Evolutionary conservation across 2,888 invertebrate species (phyloP).

Genomic region (Athetis lepigone): DNA sequence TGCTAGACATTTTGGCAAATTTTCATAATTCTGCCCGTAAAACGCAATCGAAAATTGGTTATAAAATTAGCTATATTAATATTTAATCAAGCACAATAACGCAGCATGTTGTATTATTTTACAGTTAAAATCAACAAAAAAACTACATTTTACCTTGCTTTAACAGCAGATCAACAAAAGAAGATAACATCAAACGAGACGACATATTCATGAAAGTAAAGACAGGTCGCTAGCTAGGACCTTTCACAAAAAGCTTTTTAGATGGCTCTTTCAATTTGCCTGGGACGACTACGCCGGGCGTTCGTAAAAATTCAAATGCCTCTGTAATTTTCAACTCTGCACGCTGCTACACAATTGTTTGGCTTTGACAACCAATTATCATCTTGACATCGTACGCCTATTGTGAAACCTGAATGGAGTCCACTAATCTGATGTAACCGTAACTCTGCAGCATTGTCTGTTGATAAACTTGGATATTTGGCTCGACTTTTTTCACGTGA

Average conservation of each 20-base stretch:
- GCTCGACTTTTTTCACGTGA: slow-evolving; percentile 54
- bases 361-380: slow-evolving; percentile 73
- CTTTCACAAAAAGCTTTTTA: slow-evolving; percentile 14
- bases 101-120: not conserved
- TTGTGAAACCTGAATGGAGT: slow-evolving; percentile 66
- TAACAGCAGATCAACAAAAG: not conserved
- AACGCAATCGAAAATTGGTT: too few relatives aligned
- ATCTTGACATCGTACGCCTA: slow-evolving; percentile 63
- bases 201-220: not conserved
- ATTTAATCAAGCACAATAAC: not conserved
- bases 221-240: slow-evolving; percentile 1
- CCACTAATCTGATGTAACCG: slow-evolving; percentile 70
- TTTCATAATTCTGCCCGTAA: too few relatives aligned
- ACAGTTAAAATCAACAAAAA: not conserved
- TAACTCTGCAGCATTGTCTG: slow-evolving; percentile 68
- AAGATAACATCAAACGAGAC: slow-evolving; percentile 7
- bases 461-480: slow-evolving; percentile 56
- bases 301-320: slow-evolving; percentile 49
- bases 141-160: not conserved
- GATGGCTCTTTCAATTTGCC: slow-evolving; percentile 28
- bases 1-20: too few relatives aligned
- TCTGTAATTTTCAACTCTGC: slow-evolving; percentile 40
- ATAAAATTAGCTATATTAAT: too few relatives aligned
- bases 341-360: slow-evolving; percentile 53
- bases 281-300: slow-evolving; percentile 16